phyloP scores from a whole-genome alignment of 2,888 invertebrate genomes.

The Mythimna pallens region DNA sequence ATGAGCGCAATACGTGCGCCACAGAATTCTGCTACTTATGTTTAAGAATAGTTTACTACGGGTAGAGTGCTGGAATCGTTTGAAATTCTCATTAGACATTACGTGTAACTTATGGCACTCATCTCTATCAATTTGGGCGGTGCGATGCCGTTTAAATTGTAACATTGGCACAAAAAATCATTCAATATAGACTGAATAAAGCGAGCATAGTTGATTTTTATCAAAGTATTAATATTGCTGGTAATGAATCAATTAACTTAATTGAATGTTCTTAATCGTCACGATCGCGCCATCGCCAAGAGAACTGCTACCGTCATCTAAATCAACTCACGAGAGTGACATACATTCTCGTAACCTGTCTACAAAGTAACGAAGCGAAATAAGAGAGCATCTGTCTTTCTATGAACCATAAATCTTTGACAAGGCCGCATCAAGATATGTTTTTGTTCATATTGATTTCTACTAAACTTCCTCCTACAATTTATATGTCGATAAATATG shows the following conservation, averaged over 20 bases:
- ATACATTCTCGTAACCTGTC: conserved; percentile 21
- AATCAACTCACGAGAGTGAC: conserved; percentile 4
- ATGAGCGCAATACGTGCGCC: neutral
- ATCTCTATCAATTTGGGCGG: neutral
- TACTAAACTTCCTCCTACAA: conserved; percentile 9
- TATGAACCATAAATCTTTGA: conserved; percentile 32
- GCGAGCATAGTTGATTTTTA: neutral
- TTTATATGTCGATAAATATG: conserved; percentile 35
- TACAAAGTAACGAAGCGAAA: conserved; percentile 11
- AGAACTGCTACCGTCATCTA: neutral
- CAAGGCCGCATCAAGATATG: conserved; percentile 23
- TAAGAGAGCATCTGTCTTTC: conserved; percentile 9
- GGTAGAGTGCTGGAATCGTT: neutral
- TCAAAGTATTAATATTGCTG: neutral
- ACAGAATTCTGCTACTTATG: neutral
- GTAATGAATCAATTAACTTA: conserved; percentile 33
- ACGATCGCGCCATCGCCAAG: conserved; percentile 7
- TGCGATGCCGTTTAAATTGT: neutral
- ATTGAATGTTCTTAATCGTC: conserved; percentile 18
- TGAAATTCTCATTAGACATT: conserved; percentile 1
- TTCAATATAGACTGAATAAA: neutral
- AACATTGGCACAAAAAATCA: neutral
- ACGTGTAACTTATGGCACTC: neutral
- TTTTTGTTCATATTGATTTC: conserved; percentile 38
- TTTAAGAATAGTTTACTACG: conserved; percentile 19